Conservation (phyloP, 2,797 vertebrate genomes). For the Hypotaenidia okinawae region DNA sequence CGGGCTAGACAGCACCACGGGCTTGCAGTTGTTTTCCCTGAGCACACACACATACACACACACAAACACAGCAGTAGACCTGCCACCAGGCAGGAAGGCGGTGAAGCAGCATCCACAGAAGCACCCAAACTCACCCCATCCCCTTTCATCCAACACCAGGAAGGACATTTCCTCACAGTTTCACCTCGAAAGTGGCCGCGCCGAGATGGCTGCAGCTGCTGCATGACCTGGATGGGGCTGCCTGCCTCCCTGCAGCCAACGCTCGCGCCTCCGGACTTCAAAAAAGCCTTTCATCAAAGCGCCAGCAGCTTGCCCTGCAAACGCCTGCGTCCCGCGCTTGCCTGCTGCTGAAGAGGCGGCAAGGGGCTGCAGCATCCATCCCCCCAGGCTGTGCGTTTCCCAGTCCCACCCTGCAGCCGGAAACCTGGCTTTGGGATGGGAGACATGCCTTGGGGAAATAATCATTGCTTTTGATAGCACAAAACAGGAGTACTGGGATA, state of each 20-base stretch:
- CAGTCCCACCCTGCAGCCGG: background rate
- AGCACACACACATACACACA: background rate
- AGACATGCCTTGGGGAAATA: background rate
- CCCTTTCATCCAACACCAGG: background rate
- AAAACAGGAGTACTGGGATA: slow-evolving; percentile 13
- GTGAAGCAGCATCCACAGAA: background rate
- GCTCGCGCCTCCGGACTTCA: background rate
- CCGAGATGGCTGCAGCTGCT: background rate
- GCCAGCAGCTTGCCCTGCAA: background rate
- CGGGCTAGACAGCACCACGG: fast-evolving
- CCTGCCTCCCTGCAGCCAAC: fast-evolving
- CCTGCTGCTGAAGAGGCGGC: background rate
- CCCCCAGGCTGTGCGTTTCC: fast-evolving
- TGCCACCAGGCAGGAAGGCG: background rate
- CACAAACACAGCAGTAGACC: background rate
- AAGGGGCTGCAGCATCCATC: background rate
- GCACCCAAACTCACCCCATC: background rate
- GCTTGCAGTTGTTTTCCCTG: background rate
- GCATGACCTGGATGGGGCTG: background rate
- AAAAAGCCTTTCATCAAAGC: background rate
- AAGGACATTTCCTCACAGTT: background rate
- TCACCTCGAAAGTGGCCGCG: background rate
- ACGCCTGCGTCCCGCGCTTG: background rate
- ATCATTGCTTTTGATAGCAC: background rate
- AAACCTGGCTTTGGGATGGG: background rate